Percentiles rank a stretch among this genome's conserved stretches.
phyloP scores from a whole-genome alignment of 1,140 invertebrate genomes.

The Muscidifurax raptorellus region DNA sequence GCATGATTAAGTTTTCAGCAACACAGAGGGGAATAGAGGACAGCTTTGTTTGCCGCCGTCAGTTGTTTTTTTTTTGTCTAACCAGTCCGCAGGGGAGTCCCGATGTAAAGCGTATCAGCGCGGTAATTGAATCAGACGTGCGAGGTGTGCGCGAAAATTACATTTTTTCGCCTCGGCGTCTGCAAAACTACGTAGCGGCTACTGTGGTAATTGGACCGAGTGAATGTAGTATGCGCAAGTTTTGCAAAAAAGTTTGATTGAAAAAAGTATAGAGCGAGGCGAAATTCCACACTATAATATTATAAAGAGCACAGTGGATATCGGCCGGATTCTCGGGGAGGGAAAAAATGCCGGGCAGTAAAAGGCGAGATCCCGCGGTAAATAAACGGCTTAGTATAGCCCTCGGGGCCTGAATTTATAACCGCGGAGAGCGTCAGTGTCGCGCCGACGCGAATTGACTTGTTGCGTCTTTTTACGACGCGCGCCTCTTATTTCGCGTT shows the following conservation, averaged over 20 bases:
- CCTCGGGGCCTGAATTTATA: conserved; percentile 51
- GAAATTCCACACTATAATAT: not conserved
- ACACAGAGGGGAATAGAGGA: not conserved
- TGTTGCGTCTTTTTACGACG: conserved; percentile 52
- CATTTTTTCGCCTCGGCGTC: not conserved
- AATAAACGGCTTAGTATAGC: conserved; percentile 52
- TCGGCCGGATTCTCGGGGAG: not conserved
- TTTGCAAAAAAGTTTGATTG: no score
- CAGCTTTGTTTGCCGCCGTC: not conserved
- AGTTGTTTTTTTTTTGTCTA: not conserved
- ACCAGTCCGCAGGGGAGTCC: not conserved
- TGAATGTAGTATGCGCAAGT: no score
- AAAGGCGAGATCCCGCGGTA: conserved; percentile 34
- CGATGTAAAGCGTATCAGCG: not conserved
- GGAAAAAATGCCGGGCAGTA: not conserved
- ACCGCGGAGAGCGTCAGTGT: conserved; percentile 30
- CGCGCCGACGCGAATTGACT: conserved; percentile 43
- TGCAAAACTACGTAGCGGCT: not conserved
- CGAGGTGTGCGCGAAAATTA: not conserved
- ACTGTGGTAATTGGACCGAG: no score
- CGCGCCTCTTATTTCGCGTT: conserved; percentile 49
- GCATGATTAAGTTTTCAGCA: conserved; percentile 30
- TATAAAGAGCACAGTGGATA: not conserved
- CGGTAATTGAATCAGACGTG: not conserved
- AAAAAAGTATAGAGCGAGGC: no score